Percentiles rank a stretch among this genome's conserved stretches.
Evolutionary conservation across 2,797 vertebrate genomes (phyloP).

Genomic region (Enteromius radiatus): DNA sequence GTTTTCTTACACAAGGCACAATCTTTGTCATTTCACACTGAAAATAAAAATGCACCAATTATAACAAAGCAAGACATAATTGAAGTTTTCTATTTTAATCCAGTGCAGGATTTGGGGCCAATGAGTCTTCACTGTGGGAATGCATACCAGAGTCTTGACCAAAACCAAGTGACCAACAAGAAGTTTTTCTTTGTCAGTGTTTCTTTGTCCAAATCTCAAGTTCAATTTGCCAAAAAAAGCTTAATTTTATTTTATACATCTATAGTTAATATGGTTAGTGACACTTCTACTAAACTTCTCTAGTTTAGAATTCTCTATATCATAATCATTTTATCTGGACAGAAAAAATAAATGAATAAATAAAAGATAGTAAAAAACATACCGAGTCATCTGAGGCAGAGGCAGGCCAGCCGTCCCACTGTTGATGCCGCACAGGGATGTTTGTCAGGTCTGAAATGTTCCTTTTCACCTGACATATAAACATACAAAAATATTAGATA

Average conservation of each 20-base stretch:
- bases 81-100: background rate
- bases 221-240: background rate
- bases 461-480: slow-evolving; percentile 87
- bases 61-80: background rate
- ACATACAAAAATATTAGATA: slow-evolving; percentile 19
- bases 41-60: background rate
- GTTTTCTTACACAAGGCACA: background rate
- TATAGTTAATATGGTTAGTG: background rate
- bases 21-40: background rate
- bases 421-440: slow-evolving; percentile 96
- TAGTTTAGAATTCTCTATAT: background rate
- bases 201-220: background rate
- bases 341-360: background rate
- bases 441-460: slow-evolving; percentile 98
- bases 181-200: background rate
- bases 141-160: background rate
- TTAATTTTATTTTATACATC: no score
- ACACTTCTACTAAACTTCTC: background rate
- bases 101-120: background rate
- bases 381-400: slow-evolving; percentile 92
- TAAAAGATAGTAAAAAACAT: slow-evolving; percentile 65
- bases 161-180: background rate
- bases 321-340: background rate
- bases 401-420: slow-evolving; percentile 98
- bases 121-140: background rate